Conservation (phyloP, 2,888 invertebrate species). For the Spilarctia lutea region DNA sequence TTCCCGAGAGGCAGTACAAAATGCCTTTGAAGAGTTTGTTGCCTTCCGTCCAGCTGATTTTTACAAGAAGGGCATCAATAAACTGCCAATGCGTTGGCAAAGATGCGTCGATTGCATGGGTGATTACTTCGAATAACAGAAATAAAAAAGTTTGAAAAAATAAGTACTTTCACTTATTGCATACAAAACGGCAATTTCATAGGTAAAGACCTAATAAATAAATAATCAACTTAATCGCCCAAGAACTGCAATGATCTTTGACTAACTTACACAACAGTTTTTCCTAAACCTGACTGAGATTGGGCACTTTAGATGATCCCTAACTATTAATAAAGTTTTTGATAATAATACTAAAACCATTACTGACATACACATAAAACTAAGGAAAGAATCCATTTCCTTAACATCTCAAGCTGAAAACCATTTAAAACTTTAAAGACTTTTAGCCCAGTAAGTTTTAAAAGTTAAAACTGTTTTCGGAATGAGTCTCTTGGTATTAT, state of each 20-base stretch:
- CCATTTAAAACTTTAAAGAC: slow-evolving; percentile 48
- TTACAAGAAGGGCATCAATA: too few relatives aligned
- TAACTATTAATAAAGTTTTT: background rate
- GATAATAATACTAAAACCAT: background rate
- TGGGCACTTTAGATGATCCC: background rate
- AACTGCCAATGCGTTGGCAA: too few relatives aligned
- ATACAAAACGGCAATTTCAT: too few relatives aligned
- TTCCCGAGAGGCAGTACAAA: too few relatives aligned
- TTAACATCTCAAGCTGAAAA: slow-evolving; percentile 26
- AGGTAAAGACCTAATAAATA: too few relatives aligned
- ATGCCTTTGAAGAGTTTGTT: too few relatives aligned
- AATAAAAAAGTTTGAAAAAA: too few relatives aligned
- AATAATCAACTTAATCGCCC: background rate
- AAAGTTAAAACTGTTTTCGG: slow-evolving; percentile 14
- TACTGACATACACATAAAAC: background rate
- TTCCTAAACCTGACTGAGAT: too few relatives aligned
- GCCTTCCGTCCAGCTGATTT: too few relatives aligned
- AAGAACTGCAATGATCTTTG: background rate
- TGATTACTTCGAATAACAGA: too few relatives aligned
- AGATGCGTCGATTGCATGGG: too few relatives aligned
- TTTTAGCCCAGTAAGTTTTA: slow-evolving; percentile 16
- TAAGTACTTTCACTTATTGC: too few relatives aligned
- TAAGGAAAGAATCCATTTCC: background rate
- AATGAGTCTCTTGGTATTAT: background rate
- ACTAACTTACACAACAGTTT: background rate